phyloP scores from a whole-genome alignment of 2,888 invertebrate genomes.

The Spilarctia lutea region DNA sequence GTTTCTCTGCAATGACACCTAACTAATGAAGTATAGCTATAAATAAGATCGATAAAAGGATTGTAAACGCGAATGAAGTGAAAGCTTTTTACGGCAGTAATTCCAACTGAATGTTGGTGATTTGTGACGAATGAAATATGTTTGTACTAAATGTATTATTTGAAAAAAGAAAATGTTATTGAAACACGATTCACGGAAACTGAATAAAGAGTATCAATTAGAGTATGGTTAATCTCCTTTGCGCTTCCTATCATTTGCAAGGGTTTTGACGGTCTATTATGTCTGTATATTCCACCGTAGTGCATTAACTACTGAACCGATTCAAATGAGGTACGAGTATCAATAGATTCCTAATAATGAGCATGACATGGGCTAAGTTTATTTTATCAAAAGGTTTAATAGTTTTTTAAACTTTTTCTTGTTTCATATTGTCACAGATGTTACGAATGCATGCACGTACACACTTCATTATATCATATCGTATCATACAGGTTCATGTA shows the following conservation, averaged over 20 bases:
- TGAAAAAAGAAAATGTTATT: background rate
- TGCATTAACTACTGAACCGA: too few relatives aligned
- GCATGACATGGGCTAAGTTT: too few relatives aligned
- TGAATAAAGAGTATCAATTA: background rate
- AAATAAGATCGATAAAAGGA: constrained; percentile 1
- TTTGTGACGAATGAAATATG: background rate
- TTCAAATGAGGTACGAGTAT: too few relatives aligned
- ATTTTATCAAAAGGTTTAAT: too few relatives aligned
- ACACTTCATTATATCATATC: too few relatives aligned
- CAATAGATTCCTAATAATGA: too few relatives aligned
- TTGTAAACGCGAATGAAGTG: background rate
- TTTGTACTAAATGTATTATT: background rate
- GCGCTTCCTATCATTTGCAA: background rate
- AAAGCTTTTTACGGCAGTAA: background rate
- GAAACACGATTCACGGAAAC: background rate
- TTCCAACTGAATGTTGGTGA: background rate
- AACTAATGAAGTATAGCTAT: background rate
- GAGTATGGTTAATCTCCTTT: background rate
- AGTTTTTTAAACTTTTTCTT: too few relatives aligned
- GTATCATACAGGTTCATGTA: too few relatives aligned
- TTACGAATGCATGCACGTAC: background rate
- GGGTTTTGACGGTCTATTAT: too few relatives aligned
- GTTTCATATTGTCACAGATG: background rate
- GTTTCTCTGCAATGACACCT: background rate
- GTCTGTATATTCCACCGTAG: too few relatives aligned